Conservation (phyloP, 2,888 invertebrate species). For the Rhynchonema sp. region DNA sequence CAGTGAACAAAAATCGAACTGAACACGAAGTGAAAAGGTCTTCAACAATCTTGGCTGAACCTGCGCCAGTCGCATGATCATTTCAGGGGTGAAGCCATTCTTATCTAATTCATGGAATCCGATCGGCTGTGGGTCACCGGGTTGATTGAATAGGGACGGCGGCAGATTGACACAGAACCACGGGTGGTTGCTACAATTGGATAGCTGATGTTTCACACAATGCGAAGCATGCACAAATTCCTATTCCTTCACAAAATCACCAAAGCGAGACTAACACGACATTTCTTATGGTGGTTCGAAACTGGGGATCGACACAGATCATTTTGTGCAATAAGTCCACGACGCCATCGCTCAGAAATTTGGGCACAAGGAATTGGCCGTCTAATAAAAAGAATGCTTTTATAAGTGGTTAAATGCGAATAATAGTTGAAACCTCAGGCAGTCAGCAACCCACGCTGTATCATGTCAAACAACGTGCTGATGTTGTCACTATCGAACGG, state of each 20-base stretch:
- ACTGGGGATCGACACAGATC: slow-evolving; percentile 90
- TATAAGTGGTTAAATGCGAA: too few relatives aligned
- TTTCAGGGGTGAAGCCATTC: neutral
- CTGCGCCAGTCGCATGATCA: neutral
- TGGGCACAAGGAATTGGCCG: slow-evolving; percentile 87
- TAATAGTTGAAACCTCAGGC: too few relatives aligned
- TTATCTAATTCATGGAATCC: neutral
- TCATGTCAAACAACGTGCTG: slow-evolving; percentile 47
- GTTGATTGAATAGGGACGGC: neutral
- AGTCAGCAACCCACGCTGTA: slow-evolving; percentile 41
- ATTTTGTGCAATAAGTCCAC: slow-evolving; percentile 73
- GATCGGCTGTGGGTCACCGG: neutral
- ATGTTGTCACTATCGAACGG: neutral
- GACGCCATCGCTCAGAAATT: slow-evolving; percentile 77
- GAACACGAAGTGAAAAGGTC: too few relatives aligned
- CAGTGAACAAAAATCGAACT: too few relatives aligned
- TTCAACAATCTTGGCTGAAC: too few relatives aligned
- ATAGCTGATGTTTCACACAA: too few relatives aligned
- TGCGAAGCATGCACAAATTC: neutral
- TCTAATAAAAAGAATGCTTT: too few relatives aligned
- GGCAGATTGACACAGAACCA: neutral
- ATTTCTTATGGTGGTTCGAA: slow-evolving; percentile 78
- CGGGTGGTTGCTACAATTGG: neutral
- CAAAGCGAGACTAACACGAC: slow-evolving; percentile 59
- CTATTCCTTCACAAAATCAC: neutral